Conservation (phyloP, 2,113 vertebrate genomes). For the Labrus mixtus region DNA sequence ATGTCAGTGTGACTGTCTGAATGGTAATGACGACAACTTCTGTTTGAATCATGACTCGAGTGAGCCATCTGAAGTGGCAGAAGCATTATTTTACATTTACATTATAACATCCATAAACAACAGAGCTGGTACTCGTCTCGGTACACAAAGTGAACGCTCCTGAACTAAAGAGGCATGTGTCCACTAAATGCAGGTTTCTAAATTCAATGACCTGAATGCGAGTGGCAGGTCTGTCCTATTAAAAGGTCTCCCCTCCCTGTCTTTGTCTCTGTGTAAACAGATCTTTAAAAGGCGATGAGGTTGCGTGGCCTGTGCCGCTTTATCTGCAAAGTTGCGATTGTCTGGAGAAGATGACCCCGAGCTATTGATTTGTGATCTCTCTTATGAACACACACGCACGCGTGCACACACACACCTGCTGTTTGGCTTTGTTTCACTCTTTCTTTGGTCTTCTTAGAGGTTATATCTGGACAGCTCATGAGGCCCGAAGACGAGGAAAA, state of each 20-base stretch:
- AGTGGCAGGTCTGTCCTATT: conserved; percentile 77
- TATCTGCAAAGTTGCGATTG: conserved; percentile 76
- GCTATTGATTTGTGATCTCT: conserved; percentile 75
- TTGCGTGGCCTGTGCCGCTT: conserved; percentile 60
- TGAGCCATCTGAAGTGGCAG: not conserved
- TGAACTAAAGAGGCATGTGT: conserved; percentile 66
- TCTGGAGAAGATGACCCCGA: conserved; percentile 66
- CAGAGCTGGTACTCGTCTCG: conserved; percentile 30
- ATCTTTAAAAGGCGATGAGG: conserved; percentile 71
- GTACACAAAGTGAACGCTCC: conserved; percentile 14
- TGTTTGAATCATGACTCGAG: conserved; percentile 7
- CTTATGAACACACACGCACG: conserved; percentile 37
- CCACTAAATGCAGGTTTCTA: conserved; percentile 56
- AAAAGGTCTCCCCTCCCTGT: conserved; percentile 74
- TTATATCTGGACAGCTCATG: conserved; percentile 75
- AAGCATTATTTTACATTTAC: not conserved
- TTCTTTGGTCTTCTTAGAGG: conserved; percentile 89
- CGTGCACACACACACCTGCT: conserved; percentile 26
- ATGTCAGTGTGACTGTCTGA: conserved; percentile 21
- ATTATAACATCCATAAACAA: conserved; percentile 31
- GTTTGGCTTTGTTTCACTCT: conserved; percentile 87
- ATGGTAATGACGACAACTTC: conserved; percentile 25
- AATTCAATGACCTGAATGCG: conserved; percentile 72
- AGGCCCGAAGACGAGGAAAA: conserved; percentile 62
- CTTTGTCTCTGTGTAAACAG: conserved; percentile 71